Evolutionary conservation across 2,888 invertebrate genomes (phyloP).

Genomic region (Epistrophe eligans): DNA sequence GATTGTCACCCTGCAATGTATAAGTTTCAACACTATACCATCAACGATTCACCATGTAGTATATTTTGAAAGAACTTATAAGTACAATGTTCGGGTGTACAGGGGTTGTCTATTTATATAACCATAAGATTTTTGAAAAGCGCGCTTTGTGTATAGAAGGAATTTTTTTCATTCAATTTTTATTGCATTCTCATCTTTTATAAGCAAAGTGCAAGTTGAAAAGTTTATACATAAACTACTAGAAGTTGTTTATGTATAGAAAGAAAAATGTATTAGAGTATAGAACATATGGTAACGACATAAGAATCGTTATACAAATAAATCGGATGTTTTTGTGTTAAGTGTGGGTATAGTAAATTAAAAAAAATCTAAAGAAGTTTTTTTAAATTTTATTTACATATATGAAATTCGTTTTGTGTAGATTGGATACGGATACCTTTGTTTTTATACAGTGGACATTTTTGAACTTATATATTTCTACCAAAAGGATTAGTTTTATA

Average conservation of each 20-base stretch:
- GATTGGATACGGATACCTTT: no score
- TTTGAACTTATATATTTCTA: no score
- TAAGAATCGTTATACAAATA: not conserved
- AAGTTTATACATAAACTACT: constrained; percentile 41
- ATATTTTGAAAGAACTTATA: constrained; percentile 22
- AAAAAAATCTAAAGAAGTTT: no score
- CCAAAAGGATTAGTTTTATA: no score
- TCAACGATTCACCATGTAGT: not conserved
- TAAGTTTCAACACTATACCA: constrained; percentile 2
- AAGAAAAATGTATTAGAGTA: not conserved
- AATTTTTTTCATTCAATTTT: constrained; percentile 60
- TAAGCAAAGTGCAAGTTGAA: constrained; percentile 59
- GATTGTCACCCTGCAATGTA: not conserved
- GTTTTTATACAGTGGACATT: no score
- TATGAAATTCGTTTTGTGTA: no score
- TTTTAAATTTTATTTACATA: no score
- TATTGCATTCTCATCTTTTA: constrained; percentile 63
- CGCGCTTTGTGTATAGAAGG: constrained; percentile 46
- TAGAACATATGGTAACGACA: constrained; percentile 15
- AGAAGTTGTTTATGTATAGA: not conserved
- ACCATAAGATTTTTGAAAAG: constrained; percentile 60
- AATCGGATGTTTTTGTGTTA: constrained; percentile 1
- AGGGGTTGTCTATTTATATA: not conserved
- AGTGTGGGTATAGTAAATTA: not conserved
- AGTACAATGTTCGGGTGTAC: constrained; percentile 15